A percentile compares a stretch with the other conserved stretches of the same genome.
phyloP scores from a whole-genome alignment of 2,797 vertebrate genomes.

The Tolypeutes matacus region DNA sequence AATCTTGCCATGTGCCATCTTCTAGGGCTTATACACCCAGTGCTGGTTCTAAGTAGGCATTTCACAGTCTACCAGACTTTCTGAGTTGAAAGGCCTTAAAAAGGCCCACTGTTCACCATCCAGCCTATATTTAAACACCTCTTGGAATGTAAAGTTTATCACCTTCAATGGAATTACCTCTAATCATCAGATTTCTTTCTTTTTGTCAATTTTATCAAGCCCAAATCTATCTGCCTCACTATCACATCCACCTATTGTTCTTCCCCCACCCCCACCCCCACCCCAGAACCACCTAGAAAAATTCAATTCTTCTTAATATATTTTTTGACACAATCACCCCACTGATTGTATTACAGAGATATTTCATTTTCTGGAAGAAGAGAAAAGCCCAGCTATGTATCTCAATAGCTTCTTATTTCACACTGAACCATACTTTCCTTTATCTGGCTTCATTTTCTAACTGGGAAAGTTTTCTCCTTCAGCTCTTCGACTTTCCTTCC shows the following conservation, averaged over 20 bases:
- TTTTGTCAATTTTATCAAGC: not conserved
- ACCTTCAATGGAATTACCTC: not conserved
- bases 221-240: not conserved
- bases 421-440: not conserved
- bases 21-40: not conserved
- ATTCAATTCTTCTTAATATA: conserved; percentile 15
- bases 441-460: not conserved
- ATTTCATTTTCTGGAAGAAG: not conserved
- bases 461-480: not conserved
- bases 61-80: not conserved
- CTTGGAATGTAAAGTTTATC: not conserved
- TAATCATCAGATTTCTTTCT: not conserved
- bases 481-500: not conserved
- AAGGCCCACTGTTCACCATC: not conserved
- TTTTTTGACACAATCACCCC: not conserved
- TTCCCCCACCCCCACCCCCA: too few species aligned
- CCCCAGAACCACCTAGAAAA: not conserved
- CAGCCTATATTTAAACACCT: not conserved
- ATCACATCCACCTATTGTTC: not conserved
- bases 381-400: not conserved
- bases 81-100: not conserved
- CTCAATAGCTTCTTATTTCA: not conserved
- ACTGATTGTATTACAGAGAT: not conserved
- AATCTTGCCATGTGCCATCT: not conserved
- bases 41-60: not conserved